Conservation (phyloP, 2,113 vertebrate genomes). For the Aspidoscelis tigris region DNA sequence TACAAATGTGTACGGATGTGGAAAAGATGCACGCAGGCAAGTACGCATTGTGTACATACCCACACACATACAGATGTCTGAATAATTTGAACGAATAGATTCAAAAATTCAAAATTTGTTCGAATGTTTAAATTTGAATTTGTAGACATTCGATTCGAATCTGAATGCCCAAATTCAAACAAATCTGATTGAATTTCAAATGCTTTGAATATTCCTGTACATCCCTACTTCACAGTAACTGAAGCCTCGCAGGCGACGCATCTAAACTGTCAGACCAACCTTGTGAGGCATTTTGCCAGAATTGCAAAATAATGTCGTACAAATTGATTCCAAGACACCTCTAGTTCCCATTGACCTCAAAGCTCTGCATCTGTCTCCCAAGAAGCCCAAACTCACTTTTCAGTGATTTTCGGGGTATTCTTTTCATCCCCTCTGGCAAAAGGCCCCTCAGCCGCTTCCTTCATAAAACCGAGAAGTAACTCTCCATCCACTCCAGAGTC, state of each 20-base stretch:
- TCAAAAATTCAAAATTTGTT: too few relatives aligned
- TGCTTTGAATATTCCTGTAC: too few relatives aligned
- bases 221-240: not conserved
- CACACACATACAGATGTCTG: too few relatives aligned
- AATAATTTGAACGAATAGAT: too few relatives aligned
- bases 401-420: slow-evolving; percentile 88
- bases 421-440: slow-evolving; percentile 98
- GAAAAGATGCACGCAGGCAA: too few relatives aligned
- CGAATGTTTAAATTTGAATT: too few relatives aligned
- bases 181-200: too few relatives aligned
- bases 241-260: not conserved
- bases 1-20: too few relatives aligned
- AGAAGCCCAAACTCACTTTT: slow-evolving; percentile 85
- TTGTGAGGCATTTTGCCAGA: not conserved
- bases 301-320: not conserved
- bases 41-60: too few relatives aligned
- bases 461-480: slow-evolving; percentile 87
- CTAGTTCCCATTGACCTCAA: not conserved
- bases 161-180: too few relatives aligned
- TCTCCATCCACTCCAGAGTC: slow-evolving; percentile 84
- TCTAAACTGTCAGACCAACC: not conserved
- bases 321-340: not conserved
- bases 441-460: slow-evolving; percentile 90
- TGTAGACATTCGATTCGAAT: too few relatives aligned
- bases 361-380: not conserved